Evolutionary conservation across 1,140 invertebrate genomes (phyloP).

Genomic region (Drosophila equinoxialis): DNA sequence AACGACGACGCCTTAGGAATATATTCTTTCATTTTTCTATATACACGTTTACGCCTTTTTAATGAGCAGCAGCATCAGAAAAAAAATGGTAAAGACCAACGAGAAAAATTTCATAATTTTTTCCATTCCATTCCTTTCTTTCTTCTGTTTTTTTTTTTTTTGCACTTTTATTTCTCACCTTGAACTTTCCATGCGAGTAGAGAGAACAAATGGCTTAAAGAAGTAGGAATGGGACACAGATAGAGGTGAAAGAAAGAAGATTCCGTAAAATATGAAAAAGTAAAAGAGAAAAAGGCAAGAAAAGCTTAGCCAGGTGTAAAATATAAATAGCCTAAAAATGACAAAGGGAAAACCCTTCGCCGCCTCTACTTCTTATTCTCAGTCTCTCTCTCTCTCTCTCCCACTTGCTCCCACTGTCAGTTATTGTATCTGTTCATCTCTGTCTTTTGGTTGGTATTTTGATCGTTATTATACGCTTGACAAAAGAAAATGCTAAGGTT

Average conservation of each 20-base stretch:
- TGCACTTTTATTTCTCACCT: constrained; percentile 30
- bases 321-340: constrained; percentile 64
- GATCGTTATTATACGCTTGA: constrained; percentile 42
- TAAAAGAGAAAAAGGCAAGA: not conserved
- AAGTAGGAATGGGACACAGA: not conserved
- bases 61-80: constrained; percentile 42
- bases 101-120: constrained; percentile 28
- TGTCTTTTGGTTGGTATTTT: constrained; percentile 22
- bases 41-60: constrained; percentile 54
- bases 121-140: constrained; percentile 1
- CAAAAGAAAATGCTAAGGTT: constrained; percentile 17
- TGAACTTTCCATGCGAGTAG: constrained; percentile 49
- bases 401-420: not conserved
- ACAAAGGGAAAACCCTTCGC: constrained; percentile 37
- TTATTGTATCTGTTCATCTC: not conserved
- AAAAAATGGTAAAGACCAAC: not conserved
- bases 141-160: not conserved
- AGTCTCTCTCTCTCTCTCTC: not conserved
- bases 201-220: constrained; percentile 3
- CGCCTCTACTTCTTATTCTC: not conserved
- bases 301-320: constrained; percentile 71
- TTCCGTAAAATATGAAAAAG: not conserved
- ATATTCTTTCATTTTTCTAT: constrained; percentile 47
- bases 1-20: constrained; percentile 49
- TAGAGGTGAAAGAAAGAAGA: constrained; percentile 22